A percentile compares a stretch with the other conserved stretches of the same genome.
These are phyloP conservation scores for Gonatopus flavifemur DNA, from an alignment of 1,140 invertebrate genomes.

Conservation along the genomic window DNA sequence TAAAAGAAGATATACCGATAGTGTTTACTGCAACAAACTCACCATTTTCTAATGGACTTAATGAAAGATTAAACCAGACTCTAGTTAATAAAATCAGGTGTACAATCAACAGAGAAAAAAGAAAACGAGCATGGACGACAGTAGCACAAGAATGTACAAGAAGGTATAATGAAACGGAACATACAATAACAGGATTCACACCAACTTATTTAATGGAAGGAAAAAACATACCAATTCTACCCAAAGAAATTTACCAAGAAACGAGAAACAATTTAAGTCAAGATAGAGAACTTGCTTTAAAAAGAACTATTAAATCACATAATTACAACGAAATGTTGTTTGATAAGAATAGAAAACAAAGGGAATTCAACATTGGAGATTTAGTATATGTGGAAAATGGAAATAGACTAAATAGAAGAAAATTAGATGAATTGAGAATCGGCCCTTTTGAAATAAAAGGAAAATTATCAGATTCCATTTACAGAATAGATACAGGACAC, in stretches of 20 bases:
- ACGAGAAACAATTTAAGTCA: constrained; percentile 1
- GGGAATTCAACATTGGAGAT: constrained; percentile 16
- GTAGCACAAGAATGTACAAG: constrained; percentile 12
- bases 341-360: constrained; percentile 20
- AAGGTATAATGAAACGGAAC: constrained; percentile 16
- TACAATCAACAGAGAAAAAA: constrained; percentile 10
- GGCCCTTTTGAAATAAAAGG: constrained; percentile 19
- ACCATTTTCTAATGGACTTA: constrained; percentile 2
- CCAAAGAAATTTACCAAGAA: constrained; percentile 13
- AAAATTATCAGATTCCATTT: constrained; percentile 26
- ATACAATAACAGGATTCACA: constrained; percentile 11
- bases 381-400: constrained; percentile 33
- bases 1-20: constrained; percentile 6
- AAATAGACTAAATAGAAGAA: constrained; percentile 24
- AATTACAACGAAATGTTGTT: constrained; percentile 25
- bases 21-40: constrained; percentile 12
- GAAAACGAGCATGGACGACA: constrained; percentile 15
- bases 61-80: constrained; percentile 4
- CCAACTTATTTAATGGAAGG: constrained; percentile 16
- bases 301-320: constrained; percentile 23
- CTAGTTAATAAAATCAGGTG: constrained; percentile 2
- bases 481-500: constrained; percentile 16
- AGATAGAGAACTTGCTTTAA: constrained; percentile 20
- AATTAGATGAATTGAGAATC: constrained; percentile 24
- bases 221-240: constrained; percentile 5